phyloP scores from a whole-genome alignment of 2,888 invertebrate species.

The Oscheius myriophilus region DNA sequence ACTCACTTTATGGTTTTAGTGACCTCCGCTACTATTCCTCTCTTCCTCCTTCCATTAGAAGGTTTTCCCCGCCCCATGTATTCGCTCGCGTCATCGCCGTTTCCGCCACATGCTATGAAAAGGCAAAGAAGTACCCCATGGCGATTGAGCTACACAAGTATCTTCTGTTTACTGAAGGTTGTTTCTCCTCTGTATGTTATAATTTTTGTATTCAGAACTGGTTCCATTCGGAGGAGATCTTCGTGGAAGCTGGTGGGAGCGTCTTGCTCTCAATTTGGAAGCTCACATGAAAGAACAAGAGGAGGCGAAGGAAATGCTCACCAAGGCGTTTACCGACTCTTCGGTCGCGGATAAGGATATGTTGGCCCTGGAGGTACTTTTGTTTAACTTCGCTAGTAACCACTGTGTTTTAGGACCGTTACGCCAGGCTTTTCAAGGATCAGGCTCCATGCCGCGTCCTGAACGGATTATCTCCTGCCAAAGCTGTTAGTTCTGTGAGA shows the following conservation, averaged over 20 bases:
- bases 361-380: constrained; percentile 56
- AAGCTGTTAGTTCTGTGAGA: neutral
- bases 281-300: constrained; percentile 63
- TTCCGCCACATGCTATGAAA: constrained; percentile 74
- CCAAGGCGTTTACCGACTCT: constrained; percentile 35
- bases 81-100: constrained; percentile 71
- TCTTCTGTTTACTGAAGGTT: neutral
- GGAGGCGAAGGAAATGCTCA: constrained; percentile 35
- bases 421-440: constrained; percentile 4
- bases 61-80: constrained; percentile 76
- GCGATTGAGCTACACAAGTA: constrained; percentile 15
- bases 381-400: no score
- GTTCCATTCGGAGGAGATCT: constrained; percentile 70
- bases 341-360: constrained; percentile 42
- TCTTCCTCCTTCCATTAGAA: constrained; percentile 76
- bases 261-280: constrained; percentile 78
- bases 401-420: constrained; percentile 11
- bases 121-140: constrained; percentile 70
- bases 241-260: constrained; percentile 76
- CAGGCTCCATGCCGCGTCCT: neutral
- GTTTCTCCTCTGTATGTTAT: neutral
- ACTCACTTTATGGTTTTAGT: neutral
- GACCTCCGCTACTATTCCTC: neutral
- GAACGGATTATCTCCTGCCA: neutral
- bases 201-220: constrained; percentile 33